Base-by-base conservation (phyloP, 2,888 invertebrate species). In the Leptinotarsa tumamoca region DNA sequence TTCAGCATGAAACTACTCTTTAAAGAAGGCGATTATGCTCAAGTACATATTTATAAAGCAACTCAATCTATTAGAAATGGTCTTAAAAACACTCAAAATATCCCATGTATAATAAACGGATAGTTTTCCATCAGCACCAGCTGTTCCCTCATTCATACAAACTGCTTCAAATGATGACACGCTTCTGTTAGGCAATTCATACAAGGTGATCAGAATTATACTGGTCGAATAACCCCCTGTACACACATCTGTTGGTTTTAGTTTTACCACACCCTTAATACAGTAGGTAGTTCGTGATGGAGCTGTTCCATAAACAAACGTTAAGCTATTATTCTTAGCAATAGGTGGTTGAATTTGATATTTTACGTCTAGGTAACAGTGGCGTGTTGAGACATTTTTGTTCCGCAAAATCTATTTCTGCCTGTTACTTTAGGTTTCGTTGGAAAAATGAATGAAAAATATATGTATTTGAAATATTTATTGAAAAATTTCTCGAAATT, bases 211-310 rank as follows among this genome's bases (percentile, higher is more conserved):
- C 58, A 58, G 43, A 63, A 63, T 63, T 63, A 63, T 27, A 63
- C 33, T 63, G 63, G 63, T 63, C 43, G 63, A 63, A 63, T n/a
- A 33, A 63, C 43, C 43, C 23, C 63, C n/a, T 43, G 33, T 33
- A 43, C 63, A 63, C 63, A 70, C 70, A 70, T 70, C 70, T 70
- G 70, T 70, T 58, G 14, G 49, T 70, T 70, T 58, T 70, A 18
- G 49, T 70, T 70, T 58, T 70, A 58, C 61, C 70, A 70, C 70
- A 49, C 70, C 70, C 70, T 70, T 21, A 49, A 58, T 21, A 58
- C 58, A 15, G 21, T 43, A 63, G 70, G 61, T 51, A 58, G 58
- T 58, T 70, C 23, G 58, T 70, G 50, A 70, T 70, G 58, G 58
- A 70, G 70, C 50, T 70, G 23, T 70, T 70, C 23, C 50, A 17